Base-by-base conservation (phyloP, 2,113 vertebrate genomes). In the Catharus bicknelli region DNA sequence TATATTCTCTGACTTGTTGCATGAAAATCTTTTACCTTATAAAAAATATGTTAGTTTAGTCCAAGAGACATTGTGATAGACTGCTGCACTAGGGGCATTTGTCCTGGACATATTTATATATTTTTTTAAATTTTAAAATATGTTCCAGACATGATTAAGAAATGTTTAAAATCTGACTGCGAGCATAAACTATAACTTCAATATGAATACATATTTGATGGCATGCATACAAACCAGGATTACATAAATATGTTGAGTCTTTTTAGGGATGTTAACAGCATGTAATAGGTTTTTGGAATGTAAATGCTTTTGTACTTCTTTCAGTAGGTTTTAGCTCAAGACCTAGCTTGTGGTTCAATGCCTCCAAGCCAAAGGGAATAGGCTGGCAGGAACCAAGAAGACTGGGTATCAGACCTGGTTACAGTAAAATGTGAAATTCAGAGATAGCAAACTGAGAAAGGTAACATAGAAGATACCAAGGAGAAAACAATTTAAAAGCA, bases 401-500 rank as follows among this genome's bases (percentile, higher is more conserved):
- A 62, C 32, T 30, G 38, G 16, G 9, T 74, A 61, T 53, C 69
- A 50, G 34, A 90, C 70, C 57, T 61, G 15, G 26, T 62, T 58
- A 50, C 16, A 23, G 51, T 0, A 0, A 82, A 91, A 54, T 20
- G 13, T 8, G 16, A 47, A 76, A 69, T 26, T 66, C 27, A 90
- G 51, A 87, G 51, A 67, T 1, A 68, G 32, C 21, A 69, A 87
- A 82, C 42, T 66, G 38, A 82, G 66, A 87, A 84, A 87, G 38
- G 19, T 48, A 83, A 66, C 5, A 4, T 22, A 75, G 58, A 83
- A 83, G 30, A 6, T 30, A 63, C 2, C 26, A 63, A 17, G 26
- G n/a, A 88, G 53, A 82, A 92, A 93, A 51, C n/a, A 80, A 80
- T 80, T 62, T 8, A 80, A 70, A 89, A 64, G 34, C 40, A 91